phyloP scores from a whole-genome alignment of 1,140 invertebrate genomes.

The Medauroidea extradentata region DNA sequence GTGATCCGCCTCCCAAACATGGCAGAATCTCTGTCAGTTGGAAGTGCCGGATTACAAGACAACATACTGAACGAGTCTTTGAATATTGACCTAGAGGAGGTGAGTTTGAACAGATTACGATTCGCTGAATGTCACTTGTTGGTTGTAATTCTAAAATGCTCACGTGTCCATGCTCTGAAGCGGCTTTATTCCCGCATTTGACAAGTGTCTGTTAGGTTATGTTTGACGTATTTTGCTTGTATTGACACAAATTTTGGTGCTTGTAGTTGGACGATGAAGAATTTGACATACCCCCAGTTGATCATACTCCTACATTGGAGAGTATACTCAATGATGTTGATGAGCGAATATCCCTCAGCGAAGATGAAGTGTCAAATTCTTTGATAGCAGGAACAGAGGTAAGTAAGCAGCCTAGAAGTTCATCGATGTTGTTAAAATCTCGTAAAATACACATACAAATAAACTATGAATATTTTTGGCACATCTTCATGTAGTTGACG shows the following conservation, averaged over 20 bases:
- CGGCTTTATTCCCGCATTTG: not conserved
- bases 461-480: no score
- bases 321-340: conserved; percentile 78
- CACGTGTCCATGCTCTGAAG: not conserved
- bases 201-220: conserved; percentile 16
- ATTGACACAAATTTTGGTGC: not conserved
- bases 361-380: conserved; percentile 43
- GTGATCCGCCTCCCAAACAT: not conserved
- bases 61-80: not conserved
- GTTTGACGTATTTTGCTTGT: not conserved
- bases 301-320: conserved; percentile 74
- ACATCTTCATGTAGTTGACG: no score
- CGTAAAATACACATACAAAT: no score
- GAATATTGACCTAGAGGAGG: conserved; percentile 4
- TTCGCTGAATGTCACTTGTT: not conserved
- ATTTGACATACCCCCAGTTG: conserved; percentile 75
- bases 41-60: not conserved
- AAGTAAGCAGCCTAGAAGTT: no score
- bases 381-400: conserved; percentile 14
- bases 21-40: not conserved
- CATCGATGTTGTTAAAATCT: no score
- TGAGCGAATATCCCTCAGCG: conserved; percentile 54
- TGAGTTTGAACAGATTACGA: not conserved
- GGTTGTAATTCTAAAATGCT: not conserved
- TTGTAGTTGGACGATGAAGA: conserved; percentile 73